Evolutionary conservation across 2,888 invertebrate species (phyloP).

Genomic region (Melikaiella ostensackeni): DNA sequence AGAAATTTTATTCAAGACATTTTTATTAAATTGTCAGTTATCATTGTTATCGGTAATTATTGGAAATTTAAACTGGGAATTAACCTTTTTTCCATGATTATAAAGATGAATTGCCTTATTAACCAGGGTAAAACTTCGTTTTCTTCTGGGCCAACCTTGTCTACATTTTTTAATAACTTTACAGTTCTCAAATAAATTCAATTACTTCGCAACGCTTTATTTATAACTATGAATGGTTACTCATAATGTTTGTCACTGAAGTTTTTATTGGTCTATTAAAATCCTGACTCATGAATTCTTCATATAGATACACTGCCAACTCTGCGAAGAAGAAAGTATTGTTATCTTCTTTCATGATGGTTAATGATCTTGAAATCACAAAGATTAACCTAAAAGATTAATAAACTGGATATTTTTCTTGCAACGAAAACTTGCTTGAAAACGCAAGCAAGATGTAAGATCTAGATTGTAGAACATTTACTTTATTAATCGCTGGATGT

Average conservation of each 20-base stretch:
- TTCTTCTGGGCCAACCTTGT: no score
- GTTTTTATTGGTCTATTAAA: background rate
- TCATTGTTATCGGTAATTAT: background rate
- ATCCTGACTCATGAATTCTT: background rate
- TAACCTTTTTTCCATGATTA: background rate
- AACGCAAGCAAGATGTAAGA: background rate
- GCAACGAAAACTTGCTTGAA: background rate
- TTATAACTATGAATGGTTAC: background rate
- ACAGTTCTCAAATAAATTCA: background rate
- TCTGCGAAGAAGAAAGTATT: background rate
- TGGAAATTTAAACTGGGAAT: background rate
- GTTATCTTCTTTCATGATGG: background rate
- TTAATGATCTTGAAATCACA: background rate
- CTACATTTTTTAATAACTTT: background rate
- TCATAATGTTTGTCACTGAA: background rate
- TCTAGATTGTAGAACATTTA: background rate
- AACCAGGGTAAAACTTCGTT: background rate
- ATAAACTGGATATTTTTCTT: background rate
- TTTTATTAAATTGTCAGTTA: background rate
- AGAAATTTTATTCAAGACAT: background rate
- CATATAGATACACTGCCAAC: background rate
- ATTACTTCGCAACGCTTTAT: background rate
- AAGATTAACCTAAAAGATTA: background rate
- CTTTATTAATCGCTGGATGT: no score
- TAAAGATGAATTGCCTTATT: background rate